Percentiles rank a stretch among this genome's conserved stretches.
Conservation (phyloP, 2,113 vertebrate genomes). For the Boleophthalmus pectinirostris region DNA sequence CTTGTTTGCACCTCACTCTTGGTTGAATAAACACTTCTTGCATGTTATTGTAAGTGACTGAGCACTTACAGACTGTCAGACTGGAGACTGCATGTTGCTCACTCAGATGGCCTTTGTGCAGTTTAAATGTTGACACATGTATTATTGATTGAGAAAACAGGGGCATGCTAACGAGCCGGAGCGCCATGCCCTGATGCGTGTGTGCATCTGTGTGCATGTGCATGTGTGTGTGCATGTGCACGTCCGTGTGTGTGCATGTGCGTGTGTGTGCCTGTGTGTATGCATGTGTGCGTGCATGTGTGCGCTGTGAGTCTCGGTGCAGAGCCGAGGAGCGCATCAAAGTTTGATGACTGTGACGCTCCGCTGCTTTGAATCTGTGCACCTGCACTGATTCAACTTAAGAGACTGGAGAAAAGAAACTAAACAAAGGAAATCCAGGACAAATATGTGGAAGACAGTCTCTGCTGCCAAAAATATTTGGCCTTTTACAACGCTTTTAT, state of each 20-base stretch:
- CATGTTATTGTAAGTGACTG: background rate
- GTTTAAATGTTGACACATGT: constrained; percentile 29
- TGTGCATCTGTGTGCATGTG: no score
- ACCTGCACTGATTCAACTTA: constrained; percentile 40
- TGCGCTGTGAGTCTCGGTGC: constrained; percentile 14
- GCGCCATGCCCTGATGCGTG: background rate
- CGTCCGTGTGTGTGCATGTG: background rate
- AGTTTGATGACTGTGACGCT: constrained; percentile 69
- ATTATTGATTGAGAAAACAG: constrained; percentile 37
- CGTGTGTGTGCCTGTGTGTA: no score
- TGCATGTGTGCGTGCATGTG: background rate
- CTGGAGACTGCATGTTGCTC: constrained; percentile 30
- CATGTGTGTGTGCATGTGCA: background rate
- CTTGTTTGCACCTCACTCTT: background rate
- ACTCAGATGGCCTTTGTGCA: constrained; percentile 28
- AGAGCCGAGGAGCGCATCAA: constrained; percentile 55
- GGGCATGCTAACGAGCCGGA: constrained; percentile 18
- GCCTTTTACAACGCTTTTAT: background rate
- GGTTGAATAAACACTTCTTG: background rate
- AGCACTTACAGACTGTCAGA: constrained; percentile 7
- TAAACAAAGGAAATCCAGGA: constrained; percentile 26
- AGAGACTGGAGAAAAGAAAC: constrained; percentile 15
- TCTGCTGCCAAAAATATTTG: background rate
- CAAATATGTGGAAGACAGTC: background rate
- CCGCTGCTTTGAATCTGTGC: constrained; percentile 57